Base-by-base conservation (phyloP, 2,888 invertebrate genomes). In the Ceriagrion tenellum region DNA sequence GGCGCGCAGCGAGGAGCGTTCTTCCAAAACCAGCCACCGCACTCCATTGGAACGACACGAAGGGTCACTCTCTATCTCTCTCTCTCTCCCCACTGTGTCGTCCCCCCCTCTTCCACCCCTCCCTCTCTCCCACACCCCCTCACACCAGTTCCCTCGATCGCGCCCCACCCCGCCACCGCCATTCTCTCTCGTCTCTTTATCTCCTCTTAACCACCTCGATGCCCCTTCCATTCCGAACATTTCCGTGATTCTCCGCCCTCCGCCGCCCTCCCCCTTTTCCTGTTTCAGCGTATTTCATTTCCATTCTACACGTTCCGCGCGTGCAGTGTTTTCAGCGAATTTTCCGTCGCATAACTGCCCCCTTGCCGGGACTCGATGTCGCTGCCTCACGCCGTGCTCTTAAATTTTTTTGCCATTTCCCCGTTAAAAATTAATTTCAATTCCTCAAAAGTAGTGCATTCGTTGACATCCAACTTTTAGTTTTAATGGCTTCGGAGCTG, bases 201-300 rank as follows among this genome's bases (percentile, higher is more conserved):
- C 47, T 59, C 35, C 59, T 69, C 69, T 69, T 47, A 35, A 16
- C 63, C 69, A 47, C 47, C 69, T 69, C 69, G 26, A 40, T 93
- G 93, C 69, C 30, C 69, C 40, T 93, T 47, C 47, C 69, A 69
- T 40, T 69, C n/a, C 81, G 35, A 47, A 93, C 93, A 63, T 69
- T 26, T 69, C 63, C 91, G 35, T 63, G 59, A n/a, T 91, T 91
- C 26, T 30, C 59, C 40, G 12, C n/a, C 90, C 55, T 20, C 30
- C 47, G 26, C 55, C 91, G 30, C 18, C 35, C 55, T 26, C 89
- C 55, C 12, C 55, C n/a, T 89, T n/a, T 12, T n/a, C 89, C n/a
- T 69, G 26, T 69, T 20, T 26, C 23, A 69, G 69, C 69, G 69
- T 26, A 26, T 69, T 69, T 69, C 69, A 69, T 69, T 69, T 26